Percentiles rank a stretch among this genome's conserved stretches.
Conservation (phyloP, 2,113 vertebrate genomes). For the Aegotheles bennettii region DNA sequence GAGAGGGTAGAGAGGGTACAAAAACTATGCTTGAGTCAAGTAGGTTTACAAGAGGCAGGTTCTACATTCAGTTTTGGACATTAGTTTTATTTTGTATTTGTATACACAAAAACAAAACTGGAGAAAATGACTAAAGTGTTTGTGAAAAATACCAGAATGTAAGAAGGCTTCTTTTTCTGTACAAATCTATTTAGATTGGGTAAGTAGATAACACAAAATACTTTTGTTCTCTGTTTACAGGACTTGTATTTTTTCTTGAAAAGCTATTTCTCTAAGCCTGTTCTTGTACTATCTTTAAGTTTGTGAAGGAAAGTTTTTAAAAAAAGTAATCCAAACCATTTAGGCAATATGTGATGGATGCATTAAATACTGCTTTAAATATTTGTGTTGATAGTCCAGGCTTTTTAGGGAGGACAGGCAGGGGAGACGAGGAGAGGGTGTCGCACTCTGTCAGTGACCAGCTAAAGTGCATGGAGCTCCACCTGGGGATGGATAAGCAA, state of each 20-base stretch:
- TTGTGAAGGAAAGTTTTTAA: not conserved
- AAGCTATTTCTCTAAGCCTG: not conserved
- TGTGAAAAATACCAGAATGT: not conserved
- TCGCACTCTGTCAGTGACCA: too few relatives aligned
- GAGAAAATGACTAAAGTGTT: not conserved
- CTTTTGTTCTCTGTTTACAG: not conserved
- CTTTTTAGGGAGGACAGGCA: too few relatives aligned
- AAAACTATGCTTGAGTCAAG: not conserved
- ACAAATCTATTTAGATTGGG: not conserved
- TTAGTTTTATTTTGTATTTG: not conserved
- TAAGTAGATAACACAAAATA: not conserved
- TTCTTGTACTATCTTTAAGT: not conserved
- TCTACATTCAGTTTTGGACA: not conserved
- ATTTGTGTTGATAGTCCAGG: not conserved
- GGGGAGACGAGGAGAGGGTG: too few relatives aligned
- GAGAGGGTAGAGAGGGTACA: not conserved
- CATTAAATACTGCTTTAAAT: not conserved
- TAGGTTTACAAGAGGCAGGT: not conserved
- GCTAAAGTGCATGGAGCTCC: too few relatives aligned
- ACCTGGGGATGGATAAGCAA: too few relatives aligned
- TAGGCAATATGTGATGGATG: not conserved
- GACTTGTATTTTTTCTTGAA: not conserved
- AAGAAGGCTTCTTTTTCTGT: not conserved
- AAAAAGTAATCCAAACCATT: not conserved
- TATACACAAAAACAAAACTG: not conserved